Percentiles rank a stretch among this genome's conserved stretches.
Evolutionary conservation across 2,888 invertebrate genomes (phyloP).

Genomic region (Cephus runcator): DNA sequence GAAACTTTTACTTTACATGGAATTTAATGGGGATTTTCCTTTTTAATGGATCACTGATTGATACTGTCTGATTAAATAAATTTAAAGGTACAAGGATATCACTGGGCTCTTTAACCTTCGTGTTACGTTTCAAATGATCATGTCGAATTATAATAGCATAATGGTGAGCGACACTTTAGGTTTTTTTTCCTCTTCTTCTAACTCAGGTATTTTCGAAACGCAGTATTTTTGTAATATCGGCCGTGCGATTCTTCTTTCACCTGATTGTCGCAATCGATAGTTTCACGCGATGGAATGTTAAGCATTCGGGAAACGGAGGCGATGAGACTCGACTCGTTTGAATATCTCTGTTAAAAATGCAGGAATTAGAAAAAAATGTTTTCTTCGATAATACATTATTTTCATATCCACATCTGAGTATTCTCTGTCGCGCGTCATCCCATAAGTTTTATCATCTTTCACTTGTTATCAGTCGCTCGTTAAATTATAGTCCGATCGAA

Average conservation of each 20-base stretch:
- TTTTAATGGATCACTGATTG: not conserved
- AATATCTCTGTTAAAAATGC: not conserved
- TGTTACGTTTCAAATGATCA: not conserved
- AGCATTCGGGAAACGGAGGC: not conserved
- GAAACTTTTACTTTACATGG: not conserved
- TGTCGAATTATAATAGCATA: constrained; percentile 16
- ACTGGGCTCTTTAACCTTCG: not conserved
- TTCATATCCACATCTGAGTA: not conserved
- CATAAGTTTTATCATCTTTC: not conserved
- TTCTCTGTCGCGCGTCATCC: not conserved
- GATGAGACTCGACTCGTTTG: not conserved
- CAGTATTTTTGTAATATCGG: not conserved
- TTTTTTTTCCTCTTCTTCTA: constrained; percentile 8
- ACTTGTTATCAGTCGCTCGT: not conserved
- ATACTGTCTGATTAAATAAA: not conserved
- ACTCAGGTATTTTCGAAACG: constrained; percentile 6
- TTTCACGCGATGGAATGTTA: not conserved
- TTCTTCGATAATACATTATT: not conserved
- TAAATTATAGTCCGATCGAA: not conserved
- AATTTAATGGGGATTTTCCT: not conserved
- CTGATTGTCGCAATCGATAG: not conserved
- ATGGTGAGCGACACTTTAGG: constrained; percentile 19
- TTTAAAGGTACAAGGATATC: not conserved
- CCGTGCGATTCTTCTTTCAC: not conserved
- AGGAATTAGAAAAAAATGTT: not conserved